A percentile compares a stretch with the other conserved stretches of the same genome.
Conservation (phyloP, 2,797 vertebrate species). For the Lycodopsis pacificus region DNA sequence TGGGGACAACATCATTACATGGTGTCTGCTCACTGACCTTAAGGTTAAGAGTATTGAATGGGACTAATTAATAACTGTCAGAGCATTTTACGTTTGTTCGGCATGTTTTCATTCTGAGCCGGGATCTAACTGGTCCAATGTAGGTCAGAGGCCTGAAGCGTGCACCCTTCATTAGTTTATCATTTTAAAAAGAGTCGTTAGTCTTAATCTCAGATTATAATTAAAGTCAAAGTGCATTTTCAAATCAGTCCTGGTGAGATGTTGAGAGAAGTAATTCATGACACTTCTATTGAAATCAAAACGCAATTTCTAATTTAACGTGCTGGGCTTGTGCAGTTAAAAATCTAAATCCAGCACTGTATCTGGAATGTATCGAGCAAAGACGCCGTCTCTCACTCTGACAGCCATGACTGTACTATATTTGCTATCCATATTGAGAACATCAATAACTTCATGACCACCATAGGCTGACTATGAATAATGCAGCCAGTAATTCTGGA, state of each 20-base stretch:
- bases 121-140: slow-evolving; percentile 71
- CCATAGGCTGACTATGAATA: slow-evolving; percentile 84
- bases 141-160: slow-evolving; percentile 78
- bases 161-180: slow-evolving; percentile 76
- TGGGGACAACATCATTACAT: slow-evolving; percentile 78
- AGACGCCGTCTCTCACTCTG: slow-evolving; percentile 64
- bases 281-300: slow-evolving; percentile 67
- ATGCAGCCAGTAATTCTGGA: slow-evolving; percentile 83
- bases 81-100: slow-evolving; percentile 75
- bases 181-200: slow-evolving; percentile 69
- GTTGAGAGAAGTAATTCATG: slow-evolving; percentile 58
- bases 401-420: slow-evolving; percentile 79
- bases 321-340: slow-evolving; percentile 54
- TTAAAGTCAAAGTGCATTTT: slow-evolving; percentile 73
- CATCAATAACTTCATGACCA: slow-evolving; percentile 84
- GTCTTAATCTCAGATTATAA: slow-evolving; percentile 75
- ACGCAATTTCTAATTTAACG: slow-evolving; percentile 60
- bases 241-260: slow-evolving; percentile 73
- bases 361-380: slow-evolving; percentile 60
- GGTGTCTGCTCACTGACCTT: slow-evolving; percentile 81
- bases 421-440: slow-evolving; percentile 81
- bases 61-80: slow-evolving; percentile 86
- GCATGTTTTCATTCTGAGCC: slow-evolving; percentile 69
- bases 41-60: slow-evolving; percentile 82
- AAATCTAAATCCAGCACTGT: slow-evolving; percentile 67